Evolutionary conservation across 1,140 invertebrate genomes (phyloP).

Genomic region (Procambarus virginalis): DNA sequence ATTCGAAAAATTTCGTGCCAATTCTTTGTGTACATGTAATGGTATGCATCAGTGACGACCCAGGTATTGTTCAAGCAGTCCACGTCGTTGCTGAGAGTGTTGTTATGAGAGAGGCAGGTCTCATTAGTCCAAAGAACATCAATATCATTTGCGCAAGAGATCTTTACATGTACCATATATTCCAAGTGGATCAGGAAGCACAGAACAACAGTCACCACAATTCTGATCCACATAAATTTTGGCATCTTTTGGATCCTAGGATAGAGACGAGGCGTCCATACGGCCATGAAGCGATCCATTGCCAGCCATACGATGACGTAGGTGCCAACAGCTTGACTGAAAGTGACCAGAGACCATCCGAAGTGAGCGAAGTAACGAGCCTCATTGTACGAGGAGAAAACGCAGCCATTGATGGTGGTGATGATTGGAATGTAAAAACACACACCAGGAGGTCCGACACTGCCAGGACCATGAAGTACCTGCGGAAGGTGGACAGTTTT

Average conservation of each 20-base stretch:
- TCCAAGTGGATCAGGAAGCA: constrained; percentile 29
- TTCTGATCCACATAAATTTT: constrained; percentile 16
- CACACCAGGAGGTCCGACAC: constrained; percentile 47
- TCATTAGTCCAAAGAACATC: background rate
- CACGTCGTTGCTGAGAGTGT: background rate
- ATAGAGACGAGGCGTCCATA: constrained; percentile 32
- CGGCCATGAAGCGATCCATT: constrained; percentile 48
- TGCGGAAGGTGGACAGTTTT: background rate
- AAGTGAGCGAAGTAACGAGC: constrained; percentile 42
- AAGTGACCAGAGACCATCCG: constrained; percentile 30
- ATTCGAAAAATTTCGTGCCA: constrained; percentile 30
- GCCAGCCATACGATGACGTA: constrained; percentile 42
- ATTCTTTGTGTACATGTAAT: background rate
- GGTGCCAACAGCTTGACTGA: constrained; percentile 15
- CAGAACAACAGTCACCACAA: constrained; percentile 11
- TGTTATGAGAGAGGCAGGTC: background rate
- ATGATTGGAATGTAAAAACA: constrained; percentile 49
- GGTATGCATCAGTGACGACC: background rate
- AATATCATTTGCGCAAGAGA: background rate
- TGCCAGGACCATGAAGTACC: constrained; percentile 35
- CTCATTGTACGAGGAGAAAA: constrained; percentile 31
- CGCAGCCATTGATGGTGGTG: constrained; percentile 47
- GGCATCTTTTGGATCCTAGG: constrained; percentile 34
- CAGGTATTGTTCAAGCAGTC: background rate
- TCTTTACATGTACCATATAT: constrained; percentile 5